Base-by-base conservation (phyloP, 2,797 vertebrate species). In the Linurgus olivaceus region DNA sequence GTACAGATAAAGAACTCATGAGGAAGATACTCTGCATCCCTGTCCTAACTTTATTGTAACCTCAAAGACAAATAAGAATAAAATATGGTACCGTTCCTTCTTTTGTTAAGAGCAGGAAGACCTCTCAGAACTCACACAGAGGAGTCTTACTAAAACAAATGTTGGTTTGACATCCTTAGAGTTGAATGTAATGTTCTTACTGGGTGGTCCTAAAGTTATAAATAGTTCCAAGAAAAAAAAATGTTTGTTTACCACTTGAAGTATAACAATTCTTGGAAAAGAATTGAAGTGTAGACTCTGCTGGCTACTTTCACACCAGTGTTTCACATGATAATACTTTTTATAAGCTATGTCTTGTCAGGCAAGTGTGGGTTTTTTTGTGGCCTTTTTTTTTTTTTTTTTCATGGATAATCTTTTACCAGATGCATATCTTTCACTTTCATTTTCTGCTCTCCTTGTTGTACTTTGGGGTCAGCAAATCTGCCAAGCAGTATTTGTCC, bases 161-260 rank as follows among this genome's bases (percentile, higher is more conserved):
- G 73, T 73, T 86, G 33, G 50, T 83, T 86, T 78, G 48, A 54
- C 62, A 72, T 87, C 65, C 12, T 67, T 70, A 17, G 50, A 52
- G 55, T 62, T 90, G 75, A 86, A 66, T 2, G 1, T 75, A 70
- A 63, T 76, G 40, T 92, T 94, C 85, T 54, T 86, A 59, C 45
- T 90, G 75, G 62, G 77, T 95, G 82, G 78, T 92, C 84, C 65
- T 78, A 70, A 62, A 57, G 24, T 38, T 94, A 93, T 87, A 77
- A 93, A 93, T 93, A 92, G 73, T 86, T 81, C 7, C 21, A 77
- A 63, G 50, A 14, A 52, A 63, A 40, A 82, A 77, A 83, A 3
- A 47, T 5, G 11, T 7, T 85, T 82, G 40, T 91, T 93, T 91
- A 80, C 65, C 47, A 57, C 65, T 91, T 44, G 52, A 86, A 88